A percentile compares a stretch with the other conserved stretches of the same genome.
These are phyloP conservation scores for Amblyraja radiata DNA, from an alignment of 2,797 vertebrate genomes.

Conservation along the genomic window DNA sequence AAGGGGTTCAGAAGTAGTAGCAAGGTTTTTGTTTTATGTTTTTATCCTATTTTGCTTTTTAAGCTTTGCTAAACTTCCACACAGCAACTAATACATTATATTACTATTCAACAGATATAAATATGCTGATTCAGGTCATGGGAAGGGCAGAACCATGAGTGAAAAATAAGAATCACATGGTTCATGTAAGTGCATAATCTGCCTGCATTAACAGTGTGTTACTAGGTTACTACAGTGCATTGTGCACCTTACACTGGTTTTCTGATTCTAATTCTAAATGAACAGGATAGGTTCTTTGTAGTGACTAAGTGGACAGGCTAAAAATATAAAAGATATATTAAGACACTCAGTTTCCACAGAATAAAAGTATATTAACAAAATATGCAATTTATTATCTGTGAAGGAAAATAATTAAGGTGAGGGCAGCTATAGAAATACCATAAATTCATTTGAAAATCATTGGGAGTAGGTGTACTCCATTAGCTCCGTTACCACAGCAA, in stretches of 20 bases:
- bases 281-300: slow-evolving; percentile 12
- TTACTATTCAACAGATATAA: neutral
- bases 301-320: neutral
- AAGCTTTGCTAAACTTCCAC: slow-evolving; percentile 1
- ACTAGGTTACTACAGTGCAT: slow-evolving; percentile 12
- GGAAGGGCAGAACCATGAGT: neutral
- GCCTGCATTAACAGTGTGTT: slow-evolving; percentile 14
- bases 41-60: neutral
- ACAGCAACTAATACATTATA: neutral
- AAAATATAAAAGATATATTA: slow-evolving; percentile 1
- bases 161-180: slow-evolving; percentile 21
- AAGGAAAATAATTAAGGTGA: slow-evolving; percentile 1
- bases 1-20: too few species aligned
- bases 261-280: slow-evolving; percentile 19
- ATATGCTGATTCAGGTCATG: neutral
- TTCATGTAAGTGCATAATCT: neutral
- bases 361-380: neutral
- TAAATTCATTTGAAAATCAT: neutral
- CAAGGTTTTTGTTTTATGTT: neutral
- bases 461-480: neutral
- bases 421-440: neutral
- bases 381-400: neutral
- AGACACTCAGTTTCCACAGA: neutral
- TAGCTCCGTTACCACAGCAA: slow-evolving; percentile 18
- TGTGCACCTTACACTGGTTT: neutral